Base-by-base conservation (phyloP, 2,113 vertebrate species). In the Microtus ochrogaster region DNA sequence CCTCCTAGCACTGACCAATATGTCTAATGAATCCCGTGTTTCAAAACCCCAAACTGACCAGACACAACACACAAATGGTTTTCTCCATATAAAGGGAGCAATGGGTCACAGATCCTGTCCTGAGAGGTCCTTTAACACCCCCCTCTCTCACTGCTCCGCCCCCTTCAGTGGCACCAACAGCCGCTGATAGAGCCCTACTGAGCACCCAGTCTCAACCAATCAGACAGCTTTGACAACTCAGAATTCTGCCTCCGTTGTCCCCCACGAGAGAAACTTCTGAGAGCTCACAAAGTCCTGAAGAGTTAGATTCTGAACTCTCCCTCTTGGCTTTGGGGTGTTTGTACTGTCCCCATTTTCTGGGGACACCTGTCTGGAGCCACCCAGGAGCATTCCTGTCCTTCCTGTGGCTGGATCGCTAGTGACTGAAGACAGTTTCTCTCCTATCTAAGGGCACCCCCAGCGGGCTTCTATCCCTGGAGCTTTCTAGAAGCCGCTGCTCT, bases 1-100 rank as follows among this genome's bases (percentile, higher is more conserved):
- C 1, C 0, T 61, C 85, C 72, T 86, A 96, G 47, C 77, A 68
- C 33, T 94, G 96, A 97, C n/a, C 68, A 96, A 98, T 96, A 93
- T 12, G 58, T 89, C 94, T 98, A 95, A 97, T 94, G 94, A 97
- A 91, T 95, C 81, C 97, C 96, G 96, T 63, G 94, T 97, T 96
- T 90, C 63, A 90, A 93, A 76, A 95, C 81, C 52, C 41, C 95
- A 94, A 58, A 94, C 79, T 97, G 97, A 95, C 92, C 95, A 96
- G 91, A 87, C 28, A 66, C 47, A 95, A 93, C 33, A 73, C 94
- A 77, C 79, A 65, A 68, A 84, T 82, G 92, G 87, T 94, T 97
- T 95, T 89, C 90, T 96, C 76, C 85, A 17, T 70, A 47, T 30
- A 89, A 88, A 96, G 77, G 85, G 88, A 94, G 73, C 44, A 92